Evolutionary conservation across 1,140 invertebrate species (phyloP).

Genomic region (Drosophila tropicalis): DNA sequence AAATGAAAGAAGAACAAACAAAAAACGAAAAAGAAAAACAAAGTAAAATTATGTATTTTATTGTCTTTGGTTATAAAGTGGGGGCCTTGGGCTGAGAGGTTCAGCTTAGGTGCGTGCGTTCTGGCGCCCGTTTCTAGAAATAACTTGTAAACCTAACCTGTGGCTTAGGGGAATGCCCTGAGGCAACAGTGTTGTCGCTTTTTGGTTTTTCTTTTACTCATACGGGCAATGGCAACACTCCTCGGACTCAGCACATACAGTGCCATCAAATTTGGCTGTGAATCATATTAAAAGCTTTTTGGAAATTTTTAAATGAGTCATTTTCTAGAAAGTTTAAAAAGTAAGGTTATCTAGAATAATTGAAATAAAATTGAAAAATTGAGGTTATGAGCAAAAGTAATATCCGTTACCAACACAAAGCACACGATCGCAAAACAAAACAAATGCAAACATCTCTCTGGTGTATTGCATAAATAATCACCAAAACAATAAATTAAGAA

Average conservation of each 20-base stretch:
- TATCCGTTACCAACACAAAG: no score
- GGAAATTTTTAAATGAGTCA: neutral
- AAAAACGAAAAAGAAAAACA: conserved; percentile 60
- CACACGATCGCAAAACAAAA: no score
- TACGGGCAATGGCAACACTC: neutral
- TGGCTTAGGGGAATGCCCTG: no score
- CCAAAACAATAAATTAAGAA: no score
- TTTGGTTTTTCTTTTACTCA: no score
- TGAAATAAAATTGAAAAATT: neutral
- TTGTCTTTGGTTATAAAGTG: conserved; percentile 10
- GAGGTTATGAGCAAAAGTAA: no score
- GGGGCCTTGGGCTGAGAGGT: no score
- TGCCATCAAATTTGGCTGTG: conserved; percentile 3
- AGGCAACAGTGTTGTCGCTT: no score
- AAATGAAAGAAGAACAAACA: conserved; percentile 60
- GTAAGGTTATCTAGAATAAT: neutral
- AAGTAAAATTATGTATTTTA: conserved; percentile 30
- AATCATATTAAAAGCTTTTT: neutral
- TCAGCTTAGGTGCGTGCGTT: neutral
- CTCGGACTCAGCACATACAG: neutral
- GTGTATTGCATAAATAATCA: no score
- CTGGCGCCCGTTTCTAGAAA: neutral
- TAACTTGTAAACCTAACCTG: neutral
- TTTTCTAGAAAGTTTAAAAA: neutral
- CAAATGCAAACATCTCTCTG: no score